Evolutionary conservation across 2,888 invertebrate species (phyloP).

Genomic region (Omphaloscelis lunosa): DNA sequence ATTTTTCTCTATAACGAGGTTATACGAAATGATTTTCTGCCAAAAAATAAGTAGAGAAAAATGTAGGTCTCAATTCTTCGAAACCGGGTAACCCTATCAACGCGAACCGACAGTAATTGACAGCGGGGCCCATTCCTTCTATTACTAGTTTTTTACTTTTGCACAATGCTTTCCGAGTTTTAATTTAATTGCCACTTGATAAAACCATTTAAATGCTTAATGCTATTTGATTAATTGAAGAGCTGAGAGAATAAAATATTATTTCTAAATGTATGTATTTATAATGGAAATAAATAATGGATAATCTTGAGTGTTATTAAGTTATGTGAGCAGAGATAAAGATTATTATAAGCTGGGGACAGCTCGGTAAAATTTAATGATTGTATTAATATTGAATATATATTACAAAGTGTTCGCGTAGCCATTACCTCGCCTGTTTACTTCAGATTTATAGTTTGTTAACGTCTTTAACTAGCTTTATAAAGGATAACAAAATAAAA

Average conservation of each 20-base stretch:
- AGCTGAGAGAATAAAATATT: not conserved
- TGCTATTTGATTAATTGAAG: not conserved
- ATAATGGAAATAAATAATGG: not conserved
- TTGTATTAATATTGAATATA: conserved; percentile 39
- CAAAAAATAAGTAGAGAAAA: conserved; percentile 32
- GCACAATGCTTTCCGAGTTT: conserved; percentile 53
- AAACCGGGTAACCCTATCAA: conserved; percentile 52
- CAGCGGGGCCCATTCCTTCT: conserved; percentile 79
- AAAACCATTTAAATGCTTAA: not conserved
- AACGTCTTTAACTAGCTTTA: conserved; percentile 31
- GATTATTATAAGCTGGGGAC: conserved; percentile 15
- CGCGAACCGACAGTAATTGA: conserved; percentile 80
- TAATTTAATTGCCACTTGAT: conserved; percentile 23
- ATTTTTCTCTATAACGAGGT: not conserved
- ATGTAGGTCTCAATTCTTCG: conserved; percentile 31
- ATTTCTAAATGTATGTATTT: not conserved
- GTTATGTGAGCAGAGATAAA: conserved; percentile 11
- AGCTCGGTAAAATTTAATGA: conserved; percentile 23
- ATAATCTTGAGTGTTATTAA: conserved; percentile 13
- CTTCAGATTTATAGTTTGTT: conserved; percentile 49
- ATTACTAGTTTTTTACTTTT: conserved; percentile 66
- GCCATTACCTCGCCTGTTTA: conserved; percentile 25
- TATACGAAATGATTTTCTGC: conserved; percentile 9
- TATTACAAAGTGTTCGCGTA: conserved; percentile 25
- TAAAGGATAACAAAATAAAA: conserved; percentile 39